Evolutionary conservation across 2,888 invertebrate genomes (phyloP), one percentile per base, ranked within the genome.

Genomic region (Lypha dubia): DNA sequence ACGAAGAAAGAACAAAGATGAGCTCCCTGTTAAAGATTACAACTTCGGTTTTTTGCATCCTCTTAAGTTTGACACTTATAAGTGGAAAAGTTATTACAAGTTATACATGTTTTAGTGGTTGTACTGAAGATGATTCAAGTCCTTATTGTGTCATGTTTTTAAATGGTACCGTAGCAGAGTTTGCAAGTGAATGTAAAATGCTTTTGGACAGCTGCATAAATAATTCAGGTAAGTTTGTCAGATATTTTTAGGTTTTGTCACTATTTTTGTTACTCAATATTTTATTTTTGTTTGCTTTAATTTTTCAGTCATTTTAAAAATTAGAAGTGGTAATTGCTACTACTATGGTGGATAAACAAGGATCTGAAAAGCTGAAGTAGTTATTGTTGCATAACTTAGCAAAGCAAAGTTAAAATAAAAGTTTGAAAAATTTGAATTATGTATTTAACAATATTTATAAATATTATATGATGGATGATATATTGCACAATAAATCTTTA

Each of bases 111-210:
- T 62, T 11, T 2, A 53, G 56, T 17, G 24, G 6, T 44, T 79
- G 79, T 44, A 6, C 28, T 1, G 24, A 53, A 15, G 44, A 58
- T 6, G 9, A 71, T 11, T 17, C 20, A 13, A 24, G 63, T 63
- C 79, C 79, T 24, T 44, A 63, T 56, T 79, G 79, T 71, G 79
- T 71, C 3, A 35, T 56, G 24, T 71, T 71, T 46, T 1, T 6
- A 24, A 71, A 79, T 56, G 71, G 79, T 3, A 56, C 63, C 15
- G 79, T 79, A 11, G 15, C n/a, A 9, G 35, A 79, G 9, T 70
- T 63, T 62, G 9, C 11, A 6, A 79, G 46, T 71, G 35, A 63
- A 63, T 79, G 79, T 46, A 6, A 71, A 46, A 13, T 79, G 49
- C 6, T 20, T 0, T 24, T 71, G 15, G 28, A 44, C 0, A 53